Conservation (phyloP, 2,888 invertebrate species). For the Epinotia brunnichana region DNA sequence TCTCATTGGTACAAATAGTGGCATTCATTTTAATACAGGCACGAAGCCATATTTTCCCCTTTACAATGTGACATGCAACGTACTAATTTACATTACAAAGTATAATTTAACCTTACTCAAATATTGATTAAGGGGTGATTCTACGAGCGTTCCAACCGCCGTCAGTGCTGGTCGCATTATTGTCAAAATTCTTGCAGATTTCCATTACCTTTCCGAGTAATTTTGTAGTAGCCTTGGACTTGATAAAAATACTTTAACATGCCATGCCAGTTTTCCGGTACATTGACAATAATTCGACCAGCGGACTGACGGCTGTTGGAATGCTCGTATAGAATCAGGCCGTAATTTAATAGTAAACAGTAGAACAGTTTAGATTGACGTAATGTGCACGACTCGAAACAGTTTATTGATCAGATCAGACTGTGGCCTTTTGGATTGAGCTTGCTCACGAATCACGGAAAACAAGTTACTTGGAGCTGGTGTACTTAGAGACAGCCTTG, state of each 20-base stretch:
- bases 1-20: not conserved
- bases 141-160: too few relatives aligned
- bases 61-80: not conserved
- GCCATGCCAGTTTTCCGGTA: too few relatives aligned
- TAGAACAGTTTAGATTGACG: not conserved
- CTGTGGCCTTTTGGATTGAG: not conserved
- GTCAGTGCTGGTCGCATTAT: too few relatives aligned
- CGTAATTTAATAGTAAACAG: not conserved
- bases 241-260: too few relatives aligned
- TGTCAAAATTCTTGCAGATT: too few relatives aligned
- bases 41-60: not conserved
- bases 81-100: not conserved
- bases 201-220: too few relatives aligned
- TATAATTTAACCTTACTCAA: not conserved
- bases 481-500: slow-evolving; percentile 86
- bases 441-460: not conserved
- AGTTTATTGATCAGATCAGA: not conserved
- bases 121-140: not conserved
- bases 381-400: not conserved
- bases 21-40: not conserved
- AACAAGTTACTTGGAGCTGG: slow-evolving; percentile 64
- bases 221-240: too few relatives aligned
- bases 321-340: too few relatives aligned
- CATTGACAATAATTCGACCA: too few relatives aligned
- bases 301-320: too few relatives aligned